Evolutionary conservation across 30 jellyfish, hydroid and myxozoan genomes (phyloP).

Genomic region (Euphysa ruthae): DNA sequence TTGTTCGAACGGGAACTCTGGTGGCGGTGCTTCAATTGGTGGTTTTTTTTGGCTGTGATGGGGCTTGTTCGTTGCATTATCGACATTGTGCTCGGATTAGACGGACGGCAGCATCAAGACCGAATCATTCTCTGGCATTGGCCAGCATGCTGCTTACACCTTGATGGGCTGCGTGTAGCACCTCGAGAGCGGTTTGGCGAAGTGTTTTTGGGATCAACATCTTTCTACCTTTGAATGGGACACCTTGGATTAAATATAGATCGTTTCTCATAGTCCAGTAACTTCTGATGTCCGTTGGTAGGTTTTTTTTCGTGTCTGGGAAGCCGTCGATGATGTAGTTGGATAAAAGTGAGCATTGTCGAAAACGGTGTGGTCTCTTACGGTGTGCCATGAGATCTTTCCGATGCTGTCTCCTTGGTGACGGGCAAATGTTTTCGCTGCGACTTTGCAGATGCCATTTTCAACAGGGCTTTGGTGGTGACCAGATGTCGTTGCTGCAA

Average conservation of each 20-base stretch:
- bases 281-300: slow-evolving; percentile 1
- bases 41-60: slow-evolving; percentile 24
- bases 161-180: slow-evolving; percentile 46
- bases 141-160: slow-evolving; percentile 42
- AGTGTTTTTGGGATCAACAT: slow-evolving; percentile 18
- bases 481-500: too few species aligned
- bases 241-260: slow-evolving; percentile 14
- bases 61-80: slow-evolving; percentile 24
- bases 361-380: too few species aligned
- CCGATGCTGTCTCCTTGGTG: too few species aligned
- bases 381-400: too few species aligned
- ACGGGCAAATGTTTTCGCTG: too few species aligned
- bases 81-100: slow-evolving; percentile 28
- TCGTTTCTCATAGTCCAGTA: slow-evolving; percentile 16
- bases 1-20: slow-evolving; percentile 31
- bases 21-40: slow-evolving; percentile 1
- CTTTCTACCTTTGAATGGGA: slow-evolving; percentile 36
- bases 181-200: slow-evolving; percentile 11
- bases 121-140: slow-evolving; percentile 30
- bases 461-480: too few species aligned
- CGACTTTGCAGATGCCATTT: too few species aligned
- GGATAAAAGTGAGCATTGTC: too few species aligned
- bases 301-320: slow-evolving; percentile 10
- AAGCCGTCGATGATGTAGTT: slow-evolving; percentile 5
- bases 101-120: slow-evolving; percentile 35